Conservation (phyloP, 2,797 vertebrate species). For the Pseudochirops corinnae region DNA sequence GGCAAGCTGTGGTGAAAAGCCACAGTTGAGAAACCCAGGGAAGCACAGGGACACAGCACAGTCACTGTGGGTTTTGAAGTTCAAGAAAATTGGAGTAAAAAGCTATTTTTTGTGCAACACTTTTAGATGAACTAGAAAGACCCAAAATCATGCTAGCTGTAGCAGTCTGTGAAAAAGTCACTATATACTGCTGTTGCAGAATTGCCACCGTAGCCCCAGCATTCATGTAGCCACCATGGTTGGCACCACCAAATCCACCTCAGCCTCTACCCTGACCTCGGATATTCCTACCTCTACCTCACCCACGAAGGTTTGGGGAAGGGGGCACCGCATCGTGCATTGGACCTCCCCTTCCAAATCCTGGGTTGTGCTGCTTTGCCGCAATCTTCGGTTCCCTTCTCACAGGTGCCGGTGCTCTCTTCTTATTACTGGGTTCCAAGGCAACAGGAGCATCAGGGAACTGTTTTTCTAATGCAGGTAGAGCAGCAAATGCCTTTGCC, state of each 20-base stretch:
- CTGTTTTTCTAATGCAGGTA: conserved; percentile 93
- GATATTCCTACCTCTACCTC: conserved; percentile 89
- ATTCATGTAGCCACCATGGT: conserved; percentile 91
- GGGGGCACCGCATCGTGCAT: conserved; percentile 88
- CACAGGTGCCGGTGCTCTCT: conserved; percentile 86
- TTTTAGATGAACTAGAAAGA: conserved; percentile 91
- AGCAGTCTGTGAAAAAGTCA: conserved; percentile 99
- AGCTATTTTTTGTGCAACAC: conserved; percentile 85
- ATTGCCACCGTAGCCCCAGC: conserved; percentile 91
- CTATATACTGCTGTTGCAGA: conserved; percentile 92
- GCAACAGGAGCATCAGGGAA: conserved; percentile 92
- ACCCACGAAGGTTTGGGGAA: conserved; percentile 87
- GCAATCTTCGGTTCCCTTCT: conserved; percentile 86
- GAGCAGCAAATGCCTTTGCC: conserved; percentile 95
- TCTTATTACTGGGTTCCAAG: conserved; percentile 94
- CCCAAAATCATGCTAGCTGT: conserved; percentile 97
- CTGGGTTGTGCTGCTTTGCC: conserved; percentile 91
- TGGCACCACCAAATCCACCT: conserved; percentile 86
- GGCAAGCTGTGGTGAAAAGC: conserved; percentile 84
- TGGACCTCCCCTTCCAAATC: conserved; percentile 92
- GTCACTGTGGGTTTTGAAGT: conserved; percentile 85
- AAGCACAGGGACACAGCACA: conserved; percentile 83
- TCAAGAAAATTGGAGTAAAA: conserved; percentile 87
- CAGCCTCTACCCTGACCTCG: conserved; percentile 91
- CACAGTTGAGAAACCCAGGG: conserved; percentile 84